Evolutionary conservation across 2,797 vertebrate species (phyloP), one percentile per base, ranked within the genome.

Genomic region (Myotis vivesi): DNA sequence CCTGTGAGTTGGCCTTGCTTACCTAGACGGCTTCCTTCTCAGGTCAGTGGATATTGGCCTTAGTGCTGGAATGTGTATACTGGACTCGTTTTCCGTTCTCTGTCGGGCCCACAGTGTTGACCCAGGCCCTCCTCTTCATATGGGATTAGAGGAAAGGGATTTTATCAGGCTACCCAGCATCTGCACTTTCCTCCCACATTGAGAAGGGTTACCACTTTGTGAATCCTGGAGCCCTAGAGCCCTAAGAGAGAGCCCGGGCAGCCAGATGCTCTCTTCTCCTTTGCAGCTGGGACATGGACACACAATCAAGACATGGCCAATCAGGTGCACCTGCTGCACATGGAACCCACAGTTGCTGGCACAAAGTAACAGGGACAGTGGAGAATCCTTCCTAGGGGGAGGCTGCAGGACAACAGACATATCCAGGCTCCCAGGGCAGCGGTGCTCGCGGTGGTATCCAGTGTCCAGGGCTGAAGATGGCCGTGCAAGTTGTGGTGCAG

Each of bases 71-170:
- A 91, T 51, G n/a, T 59, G 51, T n/a, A 8, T 1, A 11, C 62
- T 44, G 44, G 49, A 94, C 46, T 91, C 46, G 44, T 80, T 92
- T 94, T 23, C 53, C 25, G 8, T 68, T 64, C 83, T 90, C 92
- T 46, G 22, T 38, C 8, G 28, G 20, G 41, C 41, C n/a, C 59
- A 25, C 44, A 62, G 10, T 57, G n/a, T 30, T 38, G 64, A 92
- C 44, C 55, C 59, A 62, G 11, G 5, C 53, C 33, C 1, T 64
- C 71, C 49, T 12, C 41, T 55, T 82, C 81, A 57, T 49, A 8
- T 68, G n/a, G 83, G 36, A 62, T 77, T 87, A 76, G 53, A 91
- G 46, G 41, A 59, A 94, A 36, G n/a, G 8, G 91, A 23, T 23
- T 92, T 75, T 71, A 46, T 13, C 10, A 38, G 55, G 55, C 49